Base-by-base conservation (phyloP, 2,797 vertebrate species). In the Pagetopsis macropterus region DNA sequence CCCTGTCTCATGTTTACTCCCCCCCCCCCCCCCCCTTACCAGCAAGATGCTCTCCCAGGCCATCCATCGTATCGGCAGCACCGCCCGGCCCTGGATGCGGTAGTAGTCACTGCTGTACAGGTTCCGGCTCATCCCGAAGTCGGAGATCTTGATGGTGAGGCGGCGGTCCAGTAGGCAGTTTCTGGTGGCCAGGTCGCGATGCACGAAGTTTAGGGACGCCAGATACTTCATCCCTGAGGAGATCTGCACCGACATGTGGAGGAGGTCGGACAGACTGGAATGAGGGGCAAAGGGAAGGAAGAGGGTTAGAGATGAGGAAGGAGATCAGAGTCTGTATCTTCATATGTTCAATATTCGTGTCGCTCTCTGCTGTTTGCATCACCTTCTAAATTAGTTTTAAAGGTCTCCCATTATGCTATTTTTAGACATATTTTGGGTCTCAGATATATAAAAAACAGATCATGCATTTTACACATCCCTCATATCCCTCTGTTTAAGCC, bases 1-100 rank as follows among this genome's bases (percentile, higher is more conserved):
- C 15, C 16, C 5, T 31, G 10, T 49, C 19, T 10, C 0, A 15
- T 16, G 10, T 17, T 11, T 50, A 13, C 21, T 12, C 31, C 4
- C 33, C 4, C 33, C 43, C 1, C 31, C 31, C 4, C 33, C 43
- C 1, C 31, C 88, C 78, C 90, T 79, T 88, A 98, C 98, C 96
- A 99, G 93, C 52, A 99, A 91, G 86, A 99, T 97, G 93, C 98
- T 98, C 90, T 99, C 98, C 98, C 98, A 99, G 50, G 98, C 97
- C 98, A 99, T 99, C 98, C 98, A 99, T 19, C 97, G 96, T 62
- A 99, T 99, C 3, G 98, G 98, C 23, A 99, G 96, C 81, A 99
- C 98, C 0, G 98, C 98, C 1, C 98, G 94, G 55, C 98, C 98
- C 89, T 98, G 97, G 93, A 99, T 98, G 72, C 97, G 95, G 90